Percentiles rank a stretch among this genome's conserved stretches.
Evolutionary conservation across 2,113 vertebrate genomes (phyloP).

Genomic region (Bubalus kerabau): DNA sequence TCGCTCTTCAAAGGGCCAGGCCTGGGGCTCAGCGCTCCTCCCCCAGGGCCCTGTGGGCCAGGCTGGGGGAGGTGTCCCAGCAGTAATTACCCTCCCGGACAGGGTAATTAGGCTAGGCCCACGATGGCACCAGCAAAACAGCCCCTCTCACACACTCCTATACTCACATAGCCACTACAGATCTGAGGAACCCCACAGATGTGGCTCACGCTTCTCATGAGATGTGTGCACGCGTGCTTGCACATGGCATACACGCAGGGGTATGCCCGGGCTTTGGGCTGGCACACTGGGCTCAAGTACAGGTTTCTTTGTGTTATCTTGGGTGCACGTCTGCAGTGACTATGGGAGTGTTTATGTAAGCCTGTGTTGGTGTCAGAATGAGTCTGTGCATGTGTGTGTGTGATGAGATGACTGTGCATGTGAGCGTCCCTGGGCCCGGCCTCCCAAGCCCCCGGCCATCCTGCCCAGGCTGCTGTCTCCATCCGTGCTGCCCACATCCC

Average conservation of each 20-base stretch:
- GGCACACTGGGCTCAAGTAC: background rate
- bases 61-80: slow-evolving; percentile 59
- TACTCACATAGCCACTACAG: background rate
- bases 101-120: slow-evolving; percentile 67
- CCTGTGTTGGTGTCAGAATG: background rate
- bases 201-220: background rate
- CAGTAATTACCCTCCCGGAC: slow-evolving; percentile 66
- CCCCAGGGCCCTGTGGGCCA: slow-evolving; percentile 16
- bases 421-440: background rate
- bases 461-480: slow-evolving; percentile 53
- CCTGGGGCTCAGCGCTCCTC: background rate
- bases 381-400: background rate
- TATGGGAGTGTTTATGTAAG: background rate
- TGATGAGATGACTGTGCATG: background rate
- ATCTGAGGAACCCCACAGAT: background rate
- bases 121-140: slow-evolving; percentile 61
- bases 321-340: background rate
- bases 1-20: background rate
- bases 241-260: too few relatives aligned
- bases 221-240: background rate
- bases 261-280: background rate
- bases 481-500: slow-evolving; percentile 71
- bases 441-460: slow-evolving; percentile 41
- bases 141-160: slow-evolving; percentile 35
- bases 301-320: background rate